A percentile compares a stretch with the other conserved stretches of the same genome.
Evolutionary conservation across 37 sponge, comb jelly and placozoan species (phyloP).

Genomic region (Petrosia ficiformis): DNA sequence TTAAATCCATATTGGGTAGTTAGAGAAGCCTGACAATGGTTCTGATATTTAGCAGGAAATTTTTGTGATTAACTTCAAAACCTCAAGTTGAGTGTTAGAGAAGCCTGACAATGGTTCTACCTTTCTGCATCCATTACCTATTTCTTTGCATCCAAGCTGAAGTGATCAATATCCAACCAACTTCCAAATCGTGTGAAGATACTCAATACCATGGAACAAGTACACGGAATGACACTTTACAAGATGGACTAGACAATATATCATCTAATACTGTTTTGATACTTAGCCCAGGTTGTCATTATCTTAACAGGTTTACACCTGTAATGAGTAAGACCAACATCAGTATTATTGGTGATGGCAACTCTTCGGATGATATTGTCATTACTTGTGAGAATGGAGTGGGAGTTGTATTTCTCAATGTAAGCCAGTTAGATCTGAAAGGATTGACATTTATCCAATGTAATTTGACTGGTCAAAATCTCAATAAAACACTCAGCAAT

Average conservation of each 20-base stretch:
- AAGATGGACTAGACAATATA: slow-evolving; percentile 14
- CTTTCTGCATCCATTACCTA: too few species aligned
- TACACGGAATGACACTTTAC: too few species aligned
- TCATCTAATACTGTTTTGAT: slow-evolving; percentile 3
- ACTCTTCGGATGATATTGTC: background rate
- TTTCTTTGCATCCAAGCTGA: too few species aligned
- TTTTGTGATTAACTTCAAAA: too few species aligned
- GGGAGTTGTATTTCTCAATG: slow-evolving; percentile 9
- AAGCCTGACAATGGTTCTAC: too few species aligned
- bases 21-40: too few species aligned
- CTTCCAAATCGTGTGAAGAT: too few species aligned
- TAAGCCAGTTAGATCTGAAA: background rate
- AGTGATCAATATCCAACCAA: too few species aligned
- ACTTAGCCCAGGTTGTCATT: slow-evolving; percentile 17
- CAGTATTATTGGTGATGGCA: background rate
- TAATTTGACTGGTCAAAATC: background rate
- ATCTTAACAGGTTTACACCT: background rate
- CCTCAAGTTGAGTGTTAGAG: too few species aligned
- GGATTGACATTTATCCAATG: background rate
- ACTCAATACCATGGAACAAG: too few species aligned
- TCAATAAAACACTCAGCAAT: background rate
- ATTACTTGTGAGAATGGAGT: slow-evolving; percentile 4
- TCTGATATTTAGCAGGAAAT: too few species aligned
- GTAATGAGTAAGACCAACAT: background rate
- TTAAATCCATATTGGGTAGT: too few species aligned